Evolutionary conservation across 37 sponge, comb jelly and placozoan genomes (phyloP).

Genomic region (Amphimedon queenslandica): DNA sequence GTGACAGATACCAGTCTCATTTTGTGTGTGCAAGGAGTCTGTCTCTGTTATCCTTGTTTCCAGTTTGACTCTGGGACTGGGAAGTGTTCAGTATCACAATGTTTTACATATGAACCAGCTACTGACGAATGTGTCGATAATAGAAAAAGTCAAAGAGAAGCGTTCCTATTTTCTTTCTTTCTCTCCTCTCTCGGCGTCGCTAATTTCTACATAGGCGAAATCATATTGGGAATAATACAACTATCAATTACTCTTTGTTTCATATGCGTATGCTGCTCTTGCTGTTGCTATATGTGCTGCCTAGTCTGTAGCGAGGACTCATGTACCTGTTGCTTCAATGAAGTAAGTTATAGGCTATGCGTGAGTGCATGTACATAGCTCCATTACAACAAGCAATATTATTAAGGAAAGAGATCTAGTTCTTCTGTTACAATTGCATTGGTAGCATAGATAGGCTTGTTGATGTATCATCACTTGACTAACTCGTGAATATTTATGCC

Average conservation of each 20-base stretch:
- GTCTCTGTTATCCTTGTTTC: constrained; percentile 6
- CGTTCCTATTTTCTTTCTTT: constrained; percentile 59
- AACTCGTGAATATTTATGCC: too few species aligned
- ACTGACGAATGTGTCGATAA: constrained; percentile 8
- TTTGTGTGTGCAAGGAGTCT: background rate
- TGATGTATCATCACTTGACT: too few species aligned
- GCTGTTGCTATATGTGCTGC: background rate
- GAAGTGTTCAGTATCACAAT: background rate
- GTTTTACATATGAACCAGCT: background rate
- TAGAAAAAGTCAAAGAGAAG: constrained; percentile 29
- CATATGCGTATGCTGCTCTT: background rate
- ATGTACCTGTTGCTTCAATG: background rate
- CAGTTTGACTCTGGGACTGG: background rate
- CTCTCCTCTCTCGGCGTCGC: constrained; percentile 69
- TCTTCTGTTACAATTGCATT: too few species aligned
- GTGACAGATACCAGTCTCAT: background rate
- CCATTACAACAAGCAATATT: too few species aligned
- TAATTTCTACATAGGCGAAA: constrained; percentile 77
- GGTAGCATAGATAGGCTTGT: too few species aligned
- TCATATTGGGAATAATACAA: background rate
- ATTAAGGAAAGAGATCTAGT: too few species aligned
- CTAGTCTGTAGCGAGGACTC: background rate
- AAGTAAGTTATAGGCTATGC: background rate
- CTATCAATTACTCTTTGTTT: background rate
- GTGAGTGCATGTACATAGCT: too few species aligned